Evolutionary conservation across 2,888 invertebrate species (phyloP), one percentile per base, ranked within the genome.

Genomic region (Torymus texanus): DNA sequence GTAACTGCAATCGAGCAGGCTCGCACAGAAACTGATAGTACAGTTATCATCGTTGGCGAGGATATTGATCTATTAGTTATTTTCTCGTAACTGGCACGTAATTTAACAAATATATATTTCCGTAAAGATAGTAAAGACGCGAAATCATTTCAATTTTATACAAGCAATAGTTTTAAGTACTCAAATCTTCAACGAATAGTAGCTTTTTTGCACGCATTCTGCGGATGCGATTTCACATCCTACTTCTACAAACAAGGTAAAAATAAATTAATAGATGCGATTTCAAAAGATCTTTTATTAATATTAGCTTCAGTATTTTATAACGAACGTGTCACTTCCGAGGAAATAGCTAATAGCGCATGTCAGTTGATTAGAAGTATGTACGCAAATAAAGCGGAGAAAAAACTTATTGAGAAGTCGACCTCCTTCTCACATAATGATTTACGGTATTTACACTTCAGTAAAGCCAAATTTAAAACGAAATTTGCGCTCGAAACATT

Each of bases 91-190:
- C 3, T 24, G 24, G 24, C 24, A 24, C 3, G 24, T 24, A 24
- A 24, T 24, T 24, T 24, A 24, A 24, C 24, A 24, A 24, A 24
- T 24, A 24, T 24, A 24, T 24, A 24, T 24, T 24, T 24, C 24
- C 24, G 24, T 24, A 24, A 24, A 24, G 24, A 24, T 24, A 24
- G 24, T 24, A 24, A 24, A 24, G 24, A 3, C 24, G 24, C 3
- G 2, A 24, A 24, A 24, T 24, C 24, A 24, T 24, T 24, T 24
- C 3, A 24, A 24, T 24, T 24, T 24, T 24, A 24, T 3, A 24
- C 24, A 81, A n/a, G n/a, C n/a, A n/a, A 82, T 75, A 82, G 84
- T 83, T 84, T 84, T 29, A 82, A 82, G 74, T 80, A 81, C 68
- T 21, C 56, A 59, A 68, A 67, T 29, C 72, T 79, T 58, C 51